Evolutionary conservation across 2,113 vertebrate species (phyloP), one percentile per base, ranked within the genome.

Genomic region (Petroica traversi): DNA sequence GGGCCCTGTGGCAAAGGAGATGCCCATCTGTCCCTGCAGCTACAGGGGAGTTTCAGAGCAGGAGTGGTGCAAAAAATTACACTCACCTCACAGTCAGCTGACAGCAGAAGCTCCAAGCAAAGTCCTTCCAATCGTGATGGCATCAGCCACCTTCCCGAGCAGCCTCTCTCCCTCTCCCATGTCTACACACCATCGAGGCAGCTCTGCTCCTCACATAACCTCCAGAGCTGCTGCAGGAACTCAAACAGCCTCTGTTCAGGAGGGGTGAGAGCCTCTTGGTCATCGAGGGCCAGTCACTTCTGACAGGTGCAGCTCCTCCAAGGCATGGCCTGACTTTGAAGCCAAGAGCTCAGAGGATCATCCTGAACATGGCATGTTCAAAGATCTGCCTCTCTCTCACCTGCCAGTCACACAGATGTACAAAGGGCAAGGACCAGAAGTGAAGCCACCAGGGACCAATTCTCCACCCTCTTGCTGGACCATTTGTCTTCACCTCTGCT

Each of bases 161-260:
- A 85, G 78, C 52, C 52, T 24, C 80, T 51, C 73, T 58, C 43
- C 48, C 78, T 81, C 24, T 34, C 18, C 46, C 36, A 12, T 6
- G 16, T 28, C 82, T 58, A 6, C 7, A 14, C n/a, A 46, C 48
- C 24, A n/a, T 2, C 0, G 0, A 16, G 68, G n/a, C 29, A 11
- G 48, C 61, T 77, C 51, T 41, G 24, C 72, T 77, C 24, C 75
- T 54, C 63, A 67, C 0, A 58, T 5, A 58, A 24, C 7, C 2
- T 28, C 73, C 6, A 29, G 28, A 83, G 51, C 19, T 34, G 19
- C 46, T 2, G 3, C 17, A 63, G 20, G 15, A 40, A 23, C 59
- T 57, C 14, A 2, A 34, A 19, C 14, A 77, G 46, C 66, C 77
- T 43, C n/a, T 40, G 1, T 6, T 18, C 29, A 54, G 59, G 57